A percentile compares a stretch with the other conserved stretches of the same genome.
These are phyloP conservation scores for Neogobius melanostomus DNA, from an alignment of 2,113 vertebrate genomes.

Conservation along the genomic window DNA sequence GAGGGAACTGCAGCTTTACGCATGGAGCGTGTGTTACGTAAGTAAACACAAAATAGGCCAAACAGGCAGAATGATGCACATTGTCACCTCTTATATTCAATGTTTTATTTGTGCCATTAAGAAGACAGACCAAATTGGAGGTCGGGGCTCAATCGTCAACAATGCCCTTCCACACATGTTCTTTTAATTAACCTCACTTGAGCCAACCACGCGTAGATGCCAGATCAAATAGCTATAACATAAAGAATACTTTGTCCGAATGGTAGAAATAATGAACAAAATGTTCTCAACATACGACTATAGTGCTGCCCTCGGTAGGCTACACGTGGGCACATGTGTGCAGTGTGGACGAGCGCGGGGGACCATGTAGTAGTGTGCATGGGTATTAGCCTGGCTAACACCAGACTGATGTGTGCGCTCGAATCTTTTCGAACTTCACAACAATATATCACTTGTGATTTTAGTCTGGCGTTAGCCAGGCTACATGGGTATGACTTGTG, in stretches of 20 bases:
- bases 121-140: too few relatives aligned
- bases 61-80: too few relatives aligned
- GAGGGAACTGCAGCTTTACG: neutral
- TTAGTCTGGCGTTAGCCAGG: too few relatives aligned
- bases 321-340: neutral
- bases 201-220: neutral
- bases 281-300: neutral
- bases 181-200: too few relatives aligned
- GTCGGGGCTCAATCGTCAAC: too few relatives aligned
- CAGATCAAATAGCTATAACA: neutral
- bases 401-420: too few relatives aligned
- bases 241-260: neutral
- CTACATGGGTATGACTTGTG: neutral
- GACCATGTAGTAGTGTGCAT: conserved; percentile 6
- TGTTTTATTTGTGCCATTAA: too few relatives aligned
- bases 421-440: too few relatives aligned
- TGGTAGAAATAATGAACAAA: conserved; percentile 1
- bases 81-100: too few relatives aligned
- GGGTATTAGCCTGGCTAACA: too few relatives aligned
- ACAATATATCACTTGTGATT: too few relatives aligned
- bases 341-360: conserved; percentile 39
- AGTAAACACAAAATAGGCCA: neutral
- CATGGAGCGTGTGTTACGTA: neutral
- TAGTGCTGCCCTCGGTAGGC: neutral
- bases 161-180: too few relatives aligned